Base-by-base conservation (phyloP, 2,113 vertebrate genomes). In the Pungitius pungitius region DNA sequence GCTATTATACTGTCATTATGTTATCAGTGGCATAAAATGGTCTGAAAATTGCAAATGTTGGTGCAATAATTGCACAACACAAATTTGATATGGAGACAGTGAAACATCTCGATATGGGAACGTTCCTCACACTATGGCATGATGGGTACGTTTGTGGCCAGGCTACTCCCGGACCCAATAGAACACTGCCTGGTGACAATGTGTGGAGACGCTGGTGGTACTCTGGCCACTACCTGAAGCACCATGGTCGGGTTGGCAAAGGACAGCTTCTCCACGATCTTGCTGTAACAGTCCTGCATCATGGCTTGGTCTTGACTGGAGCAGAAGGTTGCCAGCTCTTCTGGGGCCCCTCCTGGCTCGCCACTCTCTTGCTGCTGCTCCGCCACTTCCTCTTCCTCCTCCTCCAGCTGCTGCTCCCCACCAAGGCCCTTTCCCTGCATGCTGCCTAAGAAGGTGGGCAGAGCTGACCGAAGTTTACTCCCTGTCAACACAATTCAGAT, bases 241-340 rank as follows among this genome's bases (percentile, higher is more conserved):
- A 99, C 98, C 98, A 99, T 99, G 17, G 97, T 98, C 6, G 97
- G 97, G 84, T 97, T 99, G 71, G 96, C 97, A 67, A 95, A 85
- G 4, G 97, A 99, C 26, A 99, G 91, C 51, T 97, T 99, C 78
- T 99, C 98, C 37, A 99, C 98, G 1, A 99, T 99, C 93, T 99
- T 99, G 94, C 96, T 98, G 90, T 99, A 99, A 87, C 97, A 99
- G 83, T 99, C 97, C 84, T 99, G 97, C 98, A 99, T 99, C 97
- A 99, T 98, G 56, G 96, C 97, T 88, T 99, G 97, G 87, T 99
- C 97, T 84, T 98, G 96, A 83, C 96, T 97, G 65, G 96, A 95
- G 56, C 95, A 95, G 85, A 93, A 91, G 66, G 94, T 95, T 33
- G 93, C 93, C 12, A 94, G 91, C 68, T 97, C 97, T 13, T 96